phyloP scores from a whole-genome alignment of 2,797 vertebrate species.

The Stomatorhinus walkeri region DNA sequence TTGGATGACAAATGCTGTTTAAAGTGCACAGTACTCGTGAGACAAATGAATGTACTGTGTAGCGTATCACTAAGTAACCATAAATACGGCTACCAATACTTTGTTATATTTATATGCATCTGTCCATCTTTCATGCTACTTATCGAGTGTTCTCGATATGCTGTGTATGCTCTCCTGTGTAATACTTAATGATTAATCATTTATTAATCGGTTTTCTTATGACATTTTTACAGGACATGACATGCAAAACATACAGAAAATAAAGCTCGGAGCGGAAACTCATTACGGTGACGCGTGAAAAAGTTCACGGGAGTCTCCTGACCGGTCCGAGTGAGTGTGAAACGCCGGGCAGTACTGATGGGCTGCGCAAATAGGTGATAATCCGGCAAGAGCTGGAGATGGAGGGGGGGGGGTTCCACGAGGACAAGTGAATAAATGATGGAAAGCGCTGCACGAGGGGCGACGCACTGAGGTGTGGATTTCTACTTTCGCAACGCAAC shows the following conservation, averaged over 20 bases:
- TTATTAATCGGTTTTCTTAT: neutral
- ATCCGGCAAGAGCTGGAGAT: neutral
- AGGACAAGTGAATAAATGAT: neutral
- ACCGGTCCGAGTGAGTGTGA: neutral
- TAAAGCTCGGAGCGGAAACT: neutral
- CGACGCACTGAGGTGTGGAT: neutral
- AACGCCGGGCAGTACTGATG: neutral
- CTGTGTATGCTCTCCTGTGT: neutral
- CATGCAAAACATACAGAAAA: neutral
- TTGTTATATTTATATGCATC: neutral
- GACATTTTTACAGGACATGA: neutral
- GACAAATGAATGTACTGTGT: neutral
- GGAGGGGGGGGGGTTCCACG: neutral
- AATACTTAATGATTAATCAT: neutral
- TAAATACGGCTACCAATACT: neutral
- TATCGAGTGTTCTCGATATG: neutral
- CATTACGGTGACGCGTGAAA: neutral
- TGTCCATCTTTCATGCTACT: neutral
- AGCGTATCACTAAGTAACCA: neutral
- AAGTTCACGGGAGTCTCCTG: neutral
- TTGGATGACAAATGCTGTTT: neutral
- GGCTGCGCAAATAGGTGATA: neutral
- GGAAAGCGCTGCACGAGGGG: neutral
- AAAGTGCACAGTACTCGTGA: neutral
- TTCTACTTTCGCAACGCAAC: neutral